phyloP scores from a whole-genome alignment of 2,797 vertebrate species.

The Enteromius fasciolatus region DNA sequence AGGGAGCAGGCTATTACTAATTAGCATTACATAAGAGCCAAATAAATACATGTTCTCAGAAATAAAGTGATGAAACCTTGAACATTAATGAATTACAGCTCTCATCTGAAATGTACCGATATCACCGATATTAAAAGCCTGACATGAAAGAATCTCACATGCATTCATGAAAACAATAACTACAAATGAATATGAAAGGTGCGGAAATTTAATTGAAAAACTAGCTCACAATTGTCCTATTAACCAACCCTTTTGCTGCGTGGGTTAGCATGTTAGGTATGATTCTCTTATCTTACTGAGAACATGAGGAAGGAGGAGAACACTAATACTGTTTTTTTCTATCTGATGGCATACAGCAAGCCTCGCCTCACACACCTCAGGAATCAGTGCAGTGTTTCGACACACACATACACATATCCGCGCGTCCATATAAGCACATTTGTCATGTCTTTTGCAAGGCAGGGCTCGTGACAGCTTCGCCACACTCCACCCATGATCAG shows the following conservation, averaged over 20 bases:
- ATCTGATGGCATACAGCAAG: slow-evolving; percentile 31
- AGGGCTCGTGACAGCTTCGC: slow-evolving; percentile 30
- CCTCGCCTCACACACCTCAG: slow-evolving; percentile 35
- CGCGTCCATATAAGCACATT: slow-evolving; percentile 32
- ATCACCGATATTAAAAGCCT: slow-evolving; percentile 57
- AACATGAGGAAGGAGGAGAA: slow-evolving; percentile 39
- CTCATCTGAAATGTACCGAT: slow-evolving; percentile 66
- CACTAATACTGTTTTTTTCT: slow-evolving; percentile 22
- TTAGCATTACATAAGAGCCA: slow-evolving; percentile 67
- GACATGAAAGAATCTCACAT: slow-evolving; percentile 25
- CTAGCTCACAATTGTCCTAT: background rate
- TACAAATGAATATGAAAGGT: background rate
- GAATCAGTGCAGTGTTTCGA: slow-evolving; percentile 24
- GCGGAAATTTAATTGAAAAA: background rate
- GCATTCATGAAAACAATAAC: slow-evolving; percentile 4
- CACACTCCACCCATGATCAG: slow-evolving; percentile 24
- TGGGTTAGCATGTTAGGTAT: slow-evolving; percentile 23
- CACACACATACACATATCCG: background rate
- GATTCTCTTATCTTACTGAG: slow-evolving; percentile 28
- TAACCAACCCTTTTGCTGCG: background rate
- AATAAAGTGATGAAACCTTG: slow-evolving; percentile 68
- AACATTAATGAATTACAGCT: slow-evolving; percentile 70
- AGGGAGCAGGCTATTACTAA: slow-evolving; percentile 63
- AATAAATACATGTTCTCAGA: slow-evolving; percentile 64
- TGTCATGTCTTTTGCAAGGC: slow-evolving; percentile 26